Conservation (phyloP, 2,797 vertebrate species). For the Ctenochaetus hawaiiensis region DNA sequence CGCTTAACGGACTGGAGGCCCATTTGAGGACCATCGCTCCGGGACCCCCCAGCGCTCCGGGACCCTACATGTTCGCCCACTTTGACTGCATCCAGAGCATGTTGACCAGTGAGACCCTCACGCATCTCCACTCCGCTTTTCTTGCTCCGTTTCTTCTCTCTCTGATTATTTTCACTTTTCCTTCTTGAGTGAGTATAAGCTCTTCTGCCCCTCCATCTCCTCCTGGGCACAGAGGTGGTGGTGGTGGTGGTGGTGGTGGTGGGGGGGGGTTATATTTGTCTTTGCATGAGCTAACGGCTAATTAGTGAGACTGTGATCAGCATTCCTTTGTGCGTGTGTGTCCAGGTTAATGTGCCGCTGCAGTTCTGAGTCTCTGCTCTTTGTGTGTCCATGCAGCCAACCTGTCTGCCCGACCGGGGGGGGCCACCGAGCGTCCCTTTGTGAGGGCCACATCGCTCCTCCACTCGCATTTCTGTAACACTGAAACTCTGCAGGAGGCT, state of each 20-base stretch:
- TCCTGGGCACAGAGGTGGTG: not conserved
- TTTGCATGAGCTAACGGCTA: conserved; percentile 59
- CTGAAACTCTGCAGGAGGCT: conserved; percentile 89
- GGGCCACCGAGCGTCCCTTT: conserved; percentile 87
- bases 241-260: no score
- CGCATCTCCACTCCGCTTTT: no score
- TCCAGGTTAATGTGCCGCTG: conserved; percentile 60
- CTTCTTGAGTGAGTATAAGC: conserved; percentile 36
- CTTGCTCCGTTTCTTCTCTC: not conserved
- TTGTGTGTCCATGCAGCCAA: conserved; percentile 88
- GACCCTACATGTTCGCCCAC: conserved; percentile 89
- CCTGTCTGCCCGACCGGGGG: conserved; percentile 82
- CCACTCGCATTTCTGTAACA: conserved; percentile 90
- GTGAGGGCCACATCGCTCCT: conserved; percentile 90
- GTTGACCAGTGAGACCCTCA: conserved; percentile 85
- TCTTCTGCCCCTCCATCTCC: conserved; percentile 11
- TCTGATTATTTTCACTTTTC: conserved; percentile 38
- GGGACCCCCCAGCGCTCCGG: conserved; percentile 56
- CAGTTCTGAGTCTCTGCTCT: conserved; percentile 47
- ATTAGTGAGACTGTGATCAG: conserved; percentile 62
- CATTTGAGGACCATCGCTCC: conserved; percentile 86
- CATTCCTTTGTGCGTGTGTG: conserved; percentile 61
- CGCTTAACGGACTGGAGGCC: conserved; percentile 95
- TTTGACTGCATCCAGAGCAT: conserved; percentile 92
- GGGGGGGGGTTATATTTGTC: conserved; percentile 42